Percentiles rank a stretch among this genome's conserved stretches.
phyloP scores from a whole-genome alignment of 1,140 invertebrate species.

The Ceratosolen solmsi region DNA sequence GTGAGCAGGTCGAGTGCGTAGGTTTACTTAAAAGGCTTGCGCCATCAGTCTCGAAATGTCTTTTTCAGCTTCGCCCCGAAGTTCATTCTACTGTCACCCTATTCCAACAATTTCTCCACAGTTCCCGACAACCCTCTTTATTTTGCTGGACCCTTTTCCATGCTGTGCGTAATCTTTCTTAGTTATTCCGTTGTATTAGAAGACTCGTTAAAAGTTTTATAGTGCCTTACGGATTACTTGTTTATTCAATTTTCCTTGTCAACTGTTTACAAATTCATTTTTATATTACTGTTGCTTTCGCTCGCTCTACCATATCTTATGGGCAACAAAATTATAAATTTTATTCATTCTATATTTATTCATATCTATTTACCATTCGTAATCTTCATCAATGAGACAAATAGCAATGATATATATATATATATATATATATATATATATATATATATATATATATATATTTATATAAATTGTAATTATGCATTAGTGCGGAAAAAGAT shows the following conservation, averaged over 20 bases:
- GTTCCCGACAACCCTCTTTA: constrained; percentile 23
- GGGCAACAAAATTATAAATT: no score
- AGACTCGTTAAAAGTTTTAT: neutral
- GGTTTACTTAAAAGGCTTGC: constrained; percentile 69
- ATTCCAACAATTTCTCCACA: neutral
- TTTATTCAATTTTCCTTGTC: neutral
- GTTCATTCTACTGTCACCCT: constrained; percentile 22
- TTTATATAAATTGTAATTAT: no score
- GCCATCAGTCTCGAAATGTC: constrained; percentile 66
- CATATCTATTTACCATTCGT: no score
- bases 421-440: no score
- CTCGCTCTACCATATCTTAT: neutral
- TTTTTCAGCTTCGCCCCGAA: constrained; percentile 48
- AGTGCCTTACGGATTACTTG: neutral
- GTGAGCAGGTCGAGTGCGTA: constrained; percentile 49
- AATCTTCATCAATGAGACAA: no score
- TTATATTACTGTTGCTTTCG: neutral
- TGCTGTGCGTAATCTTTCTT: constrained; percentile 14
- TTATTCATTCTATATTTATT: no score
- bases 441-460: no score
- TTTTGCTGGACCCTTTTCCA: constrained; percentile 26
- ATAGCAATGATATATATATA: no score
- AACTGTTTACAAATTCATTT: neutral
- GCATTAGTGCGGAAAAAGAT: no score
- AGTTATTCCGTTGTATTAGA: neutral